Evolutionary conservation across 1,140 invertebrate species (phyloP), one percentile per base, ranked within the genome.

Genomic region (Drosophila parabipectinata): DNA sequence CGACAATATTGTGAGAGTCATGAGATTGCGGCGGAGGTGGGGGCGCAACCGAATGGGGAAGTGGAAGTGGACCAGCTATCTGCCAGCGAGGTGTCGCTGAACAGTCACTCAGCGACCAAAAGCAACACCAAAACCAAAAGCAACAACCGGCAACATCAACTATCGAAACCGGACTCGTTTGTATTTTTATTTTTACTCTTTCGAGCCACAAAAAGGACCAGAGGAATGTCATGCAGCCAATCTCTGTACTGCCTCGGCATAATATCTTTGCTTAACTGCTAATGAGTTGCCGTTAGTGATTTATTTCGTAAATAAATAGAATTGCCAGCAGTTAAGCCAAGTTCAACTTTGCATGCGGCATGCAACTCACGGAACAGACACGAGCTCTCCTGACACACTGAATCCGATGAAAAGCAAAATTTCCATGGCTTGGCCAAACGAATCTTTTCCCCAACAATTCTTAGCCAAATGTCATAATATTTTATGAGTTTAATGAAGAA

Each of bases 201-300:
- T 9, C 21, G 3, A 44, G 30, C 30, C 54, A 57, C 71, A 56
- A 37, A 72, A 56, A 37, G 34, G 44, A 57, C 55, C 24, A 15
- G 52, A 64, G 39, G 59, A 72, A 89, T 89, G 81, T 72, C 81
- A 89, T 90, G 81, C 75, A 72, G 64, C 58, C 82, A 85, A 87
- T 85, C 81, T 85, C 73, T 57, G 37, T 69, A 51, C 50, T 60
- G 74, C 60, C 78, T 39, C 62, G 62, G 58, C 63, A 61, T 64
- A 85, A 85, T 85, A 87, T 87, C 83, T 87, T 79, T 77, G 79
- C 79, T 90, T 85, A 90, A 77, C 77, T 82, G 85, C 87, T 90
- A 90, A 90, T 90, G 87, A 90, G 85, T 90, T 66, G 87, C 85
- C 81, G 81, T 90, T 90, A 81, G 85, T 90, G 85, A 90, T 90